phyloP scores from a whole-genome alignment of 2,113 vertebrate genomes.

The Pleuronectes platessa region DNA sequence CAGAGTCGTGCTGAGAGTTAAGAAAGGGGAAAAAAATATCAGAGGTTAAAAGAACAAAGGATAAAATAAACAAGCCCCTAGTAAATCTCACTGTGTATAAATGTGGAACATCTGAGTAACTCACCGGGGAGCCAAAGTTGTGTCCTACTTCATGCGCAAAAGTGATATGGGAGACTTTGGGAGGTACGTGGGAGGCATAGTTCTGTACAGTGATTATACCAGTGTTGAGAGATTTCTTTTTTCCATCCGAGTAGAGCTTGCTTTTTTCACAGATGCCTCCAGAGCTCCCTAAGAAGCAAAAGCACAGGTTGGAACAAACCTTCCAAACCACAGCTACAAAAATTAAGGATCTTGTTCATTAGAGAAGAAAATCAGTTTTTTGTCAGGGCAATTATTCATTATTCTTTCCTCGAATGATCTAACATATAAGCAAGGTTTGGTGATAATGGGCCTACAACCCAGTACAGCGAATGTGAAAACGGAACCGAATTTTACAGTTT shows the following conservation, averaged over 20 bases:
- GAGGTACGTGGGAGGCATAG: conserved; percentile 97
- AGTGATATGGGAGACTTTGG: conserved; percentile 98
- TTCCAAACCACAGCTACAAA: conserved; percentile 7
- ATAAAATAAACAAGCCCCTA: conserved; percentile 5
- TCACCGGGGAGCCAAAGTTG: conserved; percentile 99
- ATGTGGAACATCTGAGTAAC: conserved; percentile 66
- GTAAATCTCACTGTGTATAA: conserved; percentile 27
- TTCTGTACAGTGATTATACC: conserved; percentile 99
- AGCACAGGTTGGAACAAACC: conserved; percentile 18
- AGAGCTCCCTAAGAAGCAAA: conserved; percentile 89
- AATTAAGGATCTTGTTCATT: neutral
- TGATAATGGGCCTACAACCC: no score
- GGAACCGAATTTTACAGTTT: no score
- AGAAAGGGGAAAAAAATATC: neutral
- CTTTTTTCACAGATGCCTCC: conserved; percentile 99
- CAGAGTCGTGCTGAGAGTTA: conserved; percentile 92
- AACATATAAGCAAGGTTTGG: neutral
- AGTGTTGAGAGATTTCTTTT: conserved; percentile 99
- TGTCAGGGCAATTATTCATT: neutral
- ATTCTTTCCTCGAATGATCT: neutral
- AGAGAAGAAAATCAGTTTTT: conserved; percentile 10
- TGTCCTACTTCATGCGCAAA: conserved; percentile 99
- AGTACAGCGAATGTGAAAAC: neutral
- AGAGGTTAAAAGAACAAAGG: conserved; percentile 29
- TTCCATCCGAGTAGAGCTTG: conserved; percentile 97